Base-by-base conservation (phyloP, 1,140 invertebrate species). In the Euborellia annulipes region DNA sequence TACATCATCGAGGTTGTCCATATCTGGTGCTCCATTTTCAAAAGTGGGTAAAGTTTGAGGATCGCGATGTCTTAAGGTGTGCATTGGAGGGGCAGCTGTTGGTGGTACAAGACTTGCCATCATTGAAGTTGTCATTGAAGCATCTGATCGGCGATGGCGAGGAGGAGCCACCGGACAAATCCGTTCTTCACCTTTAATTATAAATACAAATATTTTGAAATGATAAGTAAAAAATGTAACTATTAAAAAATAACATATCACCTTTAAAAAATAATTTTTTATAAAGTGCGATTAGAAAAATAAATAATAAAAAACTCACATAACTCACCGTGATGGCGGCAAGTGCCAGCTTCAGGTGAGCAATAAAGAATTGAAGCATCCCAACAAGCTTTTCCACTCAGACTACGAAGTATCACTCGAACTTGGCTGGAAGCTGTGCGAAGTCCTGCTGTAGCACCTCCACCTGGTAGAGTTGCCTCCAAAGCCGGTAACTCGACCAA, bases 311-410 rank as follows among this genome's bases (percentile, higher is more conserved):
- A n/a, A n/a, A n/a, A n/a, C n/a, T n/a, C n/a, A n/a, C 23, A 6
- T 27, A 27, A 27, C 23, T 27, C 23, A 27, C 23, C 23, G 23
- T 27, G 23, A 27, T 27, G 23, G 11, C 23, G 23, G 27, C 42
- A 44, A 7, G 36, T 16, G 9, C 30, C 32, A 34, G 46, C 48
- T 7, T 54, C 54, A 0, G 79, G 81, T 51, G 79, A 76, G 57
- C 78, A 78, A 59, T 90, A 89, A 1, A 96, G 66, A 37, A 91
- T 82, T 0, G 88, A 87, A 41, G 85, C 87, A 62, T 96, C 91
- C 92, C 92, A 97, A 51, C 85, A 91, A 41, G 86, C 85, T 66
- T 95, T 96, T n/a, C 93, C 92, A 39, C 85, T 82, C n/a, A 96
- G 68, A 65, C 95, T 91, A 22, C 93, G 70, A 39, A 96, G 64